Conservation (phyloP, 2,888 invertebrate species). For the Cynaeus angustus region DNA sequence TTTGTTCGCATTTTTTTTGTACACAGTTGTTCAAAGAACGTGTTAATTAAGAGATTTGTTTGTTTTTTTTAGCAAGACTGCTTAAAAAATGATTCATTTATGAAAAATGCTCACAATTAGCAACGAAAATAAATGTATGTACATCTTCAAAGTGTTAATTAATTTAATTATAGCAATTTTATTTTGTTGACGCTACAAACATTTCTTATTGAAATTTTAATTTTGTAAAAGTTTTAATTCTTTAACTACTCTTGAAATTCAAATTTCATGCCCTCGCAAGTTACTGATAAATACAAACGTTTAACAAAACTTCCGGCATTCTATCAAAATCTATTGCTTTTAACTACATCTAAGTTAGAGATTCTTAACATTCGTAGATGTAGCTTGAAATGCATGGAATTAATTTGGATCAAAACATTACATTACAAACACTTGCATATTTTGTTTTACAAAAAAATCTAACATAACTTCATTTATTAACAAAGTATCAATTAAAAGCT, state of each 20-base stretch:
- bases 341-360: slow-evolving; percentile 3
- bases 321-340: slow-evolving; percentile 1
- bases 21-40: slow-evolving; percentile 11
- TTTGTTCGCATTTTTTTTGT: slow-evolving; percentile 17
- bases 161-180: background rate
- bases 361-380: slow-evolving; percentile 24
- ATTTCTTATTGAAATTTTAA: no score
- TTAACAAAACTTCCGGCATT: slow-evolving; percentile 23
- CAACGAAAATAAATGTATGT: background rate
- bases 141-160: background rate
- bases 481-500: background rate
- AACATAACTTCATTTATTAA: background rate
- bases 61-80: background rate
- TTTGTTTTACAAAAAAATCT: no score
- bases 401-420: background rate
- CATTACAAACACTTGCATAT: background rate
- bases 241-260: no score
- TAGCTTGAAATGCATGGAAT: slow-evolving; percentile 18
- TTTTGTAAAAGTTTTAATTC: no score
- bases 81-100: no score
- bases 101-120: no score
- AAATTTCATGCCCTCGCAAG: background rate
- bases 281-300: slow-evolving; percentile 8
- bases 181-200: background rate
- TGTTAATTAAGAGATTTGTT: slow-evolving; percentile 13